Base-by-base conservation (phyloP, 1,140 invertebrate genomes). In the Penaeus japonicus region DNA sequence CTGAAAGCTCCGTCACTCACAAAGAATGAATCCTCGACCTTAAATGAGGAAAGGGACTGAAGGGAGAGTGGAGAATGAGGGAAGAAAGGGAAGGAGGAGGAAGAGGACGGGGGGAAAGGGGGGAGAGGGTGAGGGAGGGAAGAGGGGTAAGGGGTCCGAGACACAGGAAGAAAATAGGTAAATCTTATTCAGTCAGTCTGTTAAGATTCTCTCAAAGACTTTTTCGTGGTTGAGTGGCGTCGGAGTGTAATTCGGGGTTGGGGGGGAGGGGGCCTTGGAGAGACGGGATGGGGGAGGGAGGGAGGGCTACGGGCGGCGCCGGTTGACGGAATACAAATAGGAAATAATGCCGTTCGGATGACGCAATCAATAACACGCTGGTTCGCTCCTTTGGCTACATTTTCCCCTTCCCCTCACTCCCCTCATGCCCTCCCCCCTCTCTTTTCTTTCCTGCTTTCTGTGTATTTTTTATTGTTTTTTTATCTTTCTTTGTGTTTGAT, bases 131-230 rank as follows among this genome's bases (percentile, higher is more conserved):
- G 54, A 53, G 75, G 54, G 75, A 5, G 12, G 35, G 18, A 20
- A 2, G 30, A n/a, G 75, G 24, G 32, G 32, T 2, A 24, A n/a
- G 24, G 65, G 24, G 65, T 2, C 15, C 24, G 7, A n/a, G 65
- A 15, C 24, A n/a, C 24, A 32, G 32, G 24, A 24, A 73, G 75
- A 53, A 78, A 78, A 78, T 53, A 53, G 75, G 18, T 78, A 78
- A 78, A 78, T 78, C 75, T 78, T 78, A 78, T 78, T 78, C 75
- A 78, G 75, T 78, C 75, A 53, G 35, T 78, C 75, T 78, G 54
- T 78, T 53, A 53, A 53, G 54, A 78, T 35, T 53, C 54, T 78
- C 75, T 20, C 24, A 53, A 78, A 78, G 75, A 78, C 75, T 78
- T 78, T 47, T 78, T 53, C 39, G 35, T 30, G 75, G 75, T 78